Evolutionary conservation across 1,140 invertebrate genomes (phyloP), one percentile per base, ranked within the genome.

Genomic region (Cherax destructor): DNA sequence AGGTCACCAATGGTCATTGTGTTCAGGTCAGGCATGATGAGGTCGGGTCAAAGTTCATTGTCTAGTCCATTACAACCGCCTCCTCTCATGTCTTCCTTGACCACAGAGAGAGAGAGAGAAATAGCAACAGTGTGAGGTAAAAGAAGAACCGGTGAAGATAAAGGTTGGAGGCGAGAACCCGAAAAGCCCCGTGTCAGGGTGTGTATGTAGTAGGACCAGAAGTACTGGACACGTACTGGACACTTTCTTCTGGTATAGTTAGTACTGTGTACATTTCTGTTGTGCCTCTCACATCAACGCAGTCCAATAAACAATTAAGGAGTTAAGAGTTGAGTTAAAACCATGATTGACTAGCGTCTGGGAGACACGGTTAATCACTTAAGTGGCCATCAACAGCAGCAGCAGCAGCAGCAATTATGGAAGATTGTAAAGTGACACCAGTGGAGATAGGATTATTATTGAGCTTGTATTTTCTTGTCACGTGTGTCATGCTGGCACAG

Each of bases 1-100:
- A 49, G 77, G 77, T 79, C 77, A 79, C 21, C 47, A 50, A 47
- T 16, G 77, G 77, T 18, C 77, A 79, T 50, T 74, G 69, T 74
- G 21, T n/a, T 74, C 69, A 74, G 69, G 69, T 74, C 69, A 74
- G 24, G 69, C 69, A 74, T 30, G 69, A 74, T 74, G 69, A 79
- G 47, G 21, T 49, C 11, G 77, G 77, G 77, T 79, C 77, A 79
- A 11, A 79, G 77, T 49, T 79, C 77, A 79, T 79, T 79, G 77
- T 79, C 21, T 50, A 30, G 77, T 79, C 47, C 50, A 79, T 79
- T 30, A 79, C 13, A 79, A 41, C 77, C 21, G n/a, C 77, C 77
- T 24, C 11, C 77, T 50, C 30, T n/a, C 21, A 6, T 50, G 6
- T 30, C 76, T 78, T 7, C 30, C 52, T 74, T 69, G 49, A 30